Base-by-base conservation (phyloP, 64 coral and sea anemone genomes). In the Montipora foliosa region DNA sequence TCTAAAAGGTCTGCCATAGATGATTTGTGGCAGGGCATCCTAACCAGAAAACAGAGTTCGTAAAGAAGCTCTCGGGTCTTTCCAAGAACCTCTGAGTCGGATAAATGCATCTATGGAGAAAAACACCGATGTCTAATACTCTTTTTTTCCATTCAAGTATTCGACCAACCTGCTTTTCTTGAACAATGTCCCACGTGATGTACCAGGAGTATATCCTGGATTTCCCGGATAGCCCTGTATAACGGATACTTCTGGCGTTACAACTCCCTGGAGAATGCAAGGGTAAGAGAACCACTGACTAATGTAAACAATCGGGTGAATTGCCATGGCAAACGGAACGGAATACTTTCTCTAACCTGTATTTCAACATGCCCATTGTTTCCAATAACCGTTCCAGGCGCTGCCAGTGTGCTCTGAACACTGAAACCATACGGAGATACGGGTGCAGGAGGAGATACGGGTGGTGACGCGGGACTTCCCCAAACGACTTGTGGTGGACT, bases 401-500 rank as follows among this genome's bases (percentile, higher is more conserved):
- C 82, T 70, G 70, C 82, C 2, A 86, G 62, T 22, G 82, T 86
- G 66, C 82, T 86, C 47, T 86, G 82, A 49, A 86, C n/a, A 49
- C 62, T 86, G 8, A 86, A 17, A 12, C 82, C 82, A 10, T 71
- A 37, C 5, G 82, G 82, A 0, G 47, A 37, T 37, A 37, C 13
- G 14, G 62, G 22, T 8, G 21, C 4, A 19, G 46, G 55, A 55
- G 3, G 4, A 4, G 76, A 49, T 8, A 58, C 80, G 8, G 55
- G 62, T 86, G 82, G 44, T 44, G 62, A 6, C 17, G 82, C 61
- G 16, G 61, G 64, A 25, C 14, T 11, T 17, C 62, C 66, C 82
- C 62, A 86, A 12, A 86, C 16, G 82, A 51, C 66, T 59, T 86
- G 82, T 1, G 66, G 44, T 6, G 82, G 15, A 69, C 82, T 44